Conservation (phyloP, 2,113 vertebrate genomes). For the Dasyurus viverrinus region DNA sequence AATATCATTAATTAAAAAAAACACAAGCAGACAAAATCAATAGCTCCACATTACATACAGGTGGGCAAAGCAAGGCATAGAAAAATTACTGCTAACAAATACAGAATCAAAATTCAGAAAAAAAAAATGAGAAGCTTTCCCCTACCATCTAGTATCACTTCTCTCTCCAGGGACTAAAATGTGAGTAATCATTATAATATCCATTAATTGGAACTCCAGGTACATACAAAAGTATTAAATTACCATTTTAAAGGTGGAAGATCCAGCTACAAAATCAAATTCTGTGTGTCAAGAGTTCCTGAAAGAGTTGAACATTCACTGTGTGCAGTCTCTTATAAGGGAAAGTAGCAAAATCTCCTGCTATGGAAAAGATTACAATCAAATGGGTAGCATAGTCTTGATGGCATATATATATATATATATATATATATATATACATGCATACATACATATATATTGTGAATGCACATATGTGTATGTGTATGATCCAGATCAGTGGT, state of each 20-base stretch:
- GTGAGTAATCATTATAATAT: neutral
- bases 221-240: neutral
- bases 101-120: neutral
- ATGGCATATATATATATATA: neutral
- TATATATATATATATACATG: no score
- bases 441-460: no score
- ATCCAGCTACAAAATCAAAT: neutral
- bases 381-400: neutral
- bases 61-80: neutral
- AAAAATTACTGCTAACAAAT: constrained; percentile 17
- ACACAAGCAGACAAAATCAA: neutral
- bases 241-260: neutral
- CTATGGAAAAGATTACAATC: neutral
- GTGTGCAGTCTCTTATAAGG: neutral
- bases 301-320: neutral
- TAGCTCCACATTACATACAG: constrained; percentile 44
- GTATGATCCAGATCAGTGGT: no score
- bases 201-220: constrained; percentile 30
- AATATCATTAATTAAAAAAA: neutral
- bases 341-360: neutral
- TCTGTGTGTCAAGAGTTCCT: neutral
- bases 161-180: neutral
- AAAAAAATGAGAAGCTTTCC: neutral
- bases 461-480: no score
- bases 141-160: neutral